Percentiles rank a stretch among this genome's conserved stretches.
Evolutionary conservation across 2,797 vertebrate species (phyloP).

Genomic region (Pantherophis alleghaniensis): DNA sequence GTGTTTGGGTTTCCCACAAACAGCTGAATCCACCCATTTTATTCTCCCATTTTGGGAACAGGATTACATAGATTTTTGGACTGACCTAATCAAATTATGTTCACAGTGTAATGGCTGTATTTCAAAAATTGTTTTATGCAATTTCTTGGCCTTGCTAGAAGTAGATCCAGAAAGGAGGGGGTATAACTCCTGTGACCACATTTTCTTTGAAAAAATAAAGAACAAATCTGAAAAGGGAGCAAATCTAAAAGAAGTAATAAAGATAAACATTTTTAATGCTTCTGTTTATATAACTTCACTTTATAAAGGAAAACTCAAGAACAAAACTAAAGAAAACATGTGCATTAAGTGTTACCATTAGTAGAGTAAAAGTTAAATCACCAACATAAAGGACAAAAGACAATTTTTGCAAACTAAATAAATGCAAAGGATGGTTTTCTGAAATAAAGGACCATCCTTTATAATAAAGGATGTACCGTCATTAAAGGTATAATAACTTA

Average conservation of each 20-base stretch:
- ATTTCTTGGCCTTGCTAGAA: not conserved
- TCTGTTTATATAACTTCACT: not conserved
- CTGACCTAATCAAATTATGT: not conserved
- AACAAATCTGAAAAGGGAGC: not conserved
- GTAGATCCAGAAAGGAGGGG: not conserved
- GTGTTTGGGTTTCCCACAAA: not conserved
- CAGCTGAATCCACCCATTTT: not conserved
- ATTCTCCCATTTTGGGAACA: not conserved
- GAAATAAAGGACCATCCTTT: not conserved
- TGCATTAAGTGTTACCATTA: not conserved
- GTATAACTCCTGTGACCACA: not conserved
- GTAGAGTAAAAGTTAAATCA: not conserved
- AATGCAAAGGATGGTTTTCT: not conserved
- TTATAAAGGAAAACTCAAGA: not conserved
- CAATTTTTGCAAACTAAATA: not conserved
- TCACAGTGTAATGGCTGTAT: not conserved
- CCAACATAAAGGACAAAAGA: not conserved
- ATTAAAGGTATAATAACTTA: not conserved
- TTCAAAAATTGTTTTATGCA: not conserved
- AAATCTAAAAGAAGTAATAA: not conserved
- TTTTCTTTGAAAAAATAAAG: not conserved
- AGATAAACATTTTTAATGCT: not conserved
- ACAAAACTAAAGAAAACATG: not conserved
- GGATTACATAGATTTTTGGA: not conserved
- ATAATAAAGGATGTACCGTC: not conserved